Evolutionary conservation across 2,888 invertebrate genomes (phyloP), one percentile per base, ranked within the genome.

Genomic region (Callyntrura guangdongensis): DNA sequence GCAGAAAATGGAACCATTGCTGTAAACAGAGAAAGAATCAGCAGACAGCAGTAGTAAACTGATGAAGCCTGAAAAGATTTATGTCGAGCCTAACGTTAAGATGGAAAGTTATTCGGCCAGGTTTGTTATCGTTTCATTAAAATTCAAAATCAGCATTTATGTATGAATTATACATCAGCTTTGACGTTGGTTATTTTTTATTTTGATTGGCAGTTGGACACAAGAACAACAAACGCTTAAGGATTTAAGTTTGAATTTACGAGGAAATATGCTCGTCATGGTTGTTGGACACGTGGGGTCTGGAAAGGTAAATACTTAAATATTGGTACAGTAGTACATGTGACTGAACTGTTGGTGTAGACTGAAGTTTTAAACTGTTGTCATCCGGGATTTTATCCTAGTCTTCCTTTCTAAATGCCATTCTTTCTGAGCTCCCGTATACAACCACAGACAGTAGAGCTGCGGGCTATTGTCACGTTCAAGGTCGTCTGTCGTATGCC

Each of bases 391-490:
- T 79, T 20, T n/a, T n/a, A n/a, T n/a, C n/a, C n/a, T 22, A 89
- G 86, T 74, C 87, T 47, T 91, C 91, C 0, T 94, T 97, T 11
- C 95, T 97, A 11, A 96, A 97, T 94, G 95, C 97, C 85, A 96
- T 98, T 20, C 95, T 98, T 92, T 96, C 97, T 12, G 98, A 98
- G 95, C 95, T 98, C n/a, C 96, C 96, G 0, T 95, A 96, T 6
- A 95, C 95, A 0, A 95, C 95, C 6, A 12, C 61, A 17, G 95
- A 96, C 0, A 95, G 8, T 20, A 8, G 61, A 17, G 0, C 61
- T 61, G 11, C n/a, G 12, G 36, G 0, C 14, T 67, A 56, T 20
- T 86, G 83, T 49, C 36, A 49, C 1, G 59, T 91, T 27, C 64
- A 87, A 77, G 91, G 91, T 11, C 17, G 67, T 11, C 22, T 83